Evolutionary conservation across 1,140 invertebrate genomes (phyloP), one percentile per base, ranked within the genome.

Genomic region (Bombus difficillimus): DNA sequence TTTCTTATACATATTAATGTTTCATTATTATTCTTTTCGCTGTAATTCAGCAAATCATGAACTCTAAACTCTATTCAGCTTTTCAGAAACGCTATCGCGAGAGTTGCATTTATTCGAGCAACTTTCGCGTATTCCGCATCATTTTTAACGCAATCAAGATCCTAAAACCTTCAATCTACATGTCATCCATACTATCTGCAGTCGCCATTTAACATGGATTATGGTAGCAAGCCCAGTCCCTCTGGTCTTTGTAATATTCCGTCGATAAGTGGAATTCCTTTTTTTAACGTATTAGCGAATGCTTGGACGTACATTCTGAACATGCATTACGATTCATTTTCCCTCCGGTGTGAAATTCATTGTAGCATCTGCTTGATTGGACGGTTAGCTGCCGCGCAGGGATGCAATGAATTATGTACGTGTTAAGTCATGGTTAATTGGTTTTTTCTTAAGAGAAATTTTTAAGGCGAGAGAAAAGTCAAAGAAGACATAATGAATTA

Each of bases 281-380:
- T 47, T 25, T 57, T 68, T 22, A 22, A 53, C 57, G n/a, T 78
- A 66, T 80, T 34, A 39, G 2, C 22, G 25, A 34, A 68, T 68
- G 32, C 25, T 57, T 18, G 34, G 13, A 41, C 15, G 22, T 74
- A 66, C 28, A 28, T 66, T 18, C 22, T 9, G 4, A 43, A 34
- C 10, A 9, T 39, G 10, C 71, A 32, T 32, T n/a, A 41, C 25
- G 34, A 59, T 76, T 53, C 34, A 25, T 39, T 32, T 57, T 68
- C 1, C 15, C 28, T 15, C 18, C 3, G 10, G 2, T 41, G 79
- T n/a, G 28, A 37, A 75, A 34, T 28, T 75, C 47, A 83, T 53
- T n/a, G 53, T 43, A n/a, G 34, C 59, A 66, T n/a, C 53, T 66
- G 37, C 41, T 83, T 37, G 32, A 83, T 83, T 75, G 64, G 28